A percentile compares a stretch with the other conserved stretches of the same genome.
These are phyloP conservation scores for Drosophila vallismaia DNA, from an alignment of 2,888 invertebrate species.

Conservation along the genomic window DNA sequence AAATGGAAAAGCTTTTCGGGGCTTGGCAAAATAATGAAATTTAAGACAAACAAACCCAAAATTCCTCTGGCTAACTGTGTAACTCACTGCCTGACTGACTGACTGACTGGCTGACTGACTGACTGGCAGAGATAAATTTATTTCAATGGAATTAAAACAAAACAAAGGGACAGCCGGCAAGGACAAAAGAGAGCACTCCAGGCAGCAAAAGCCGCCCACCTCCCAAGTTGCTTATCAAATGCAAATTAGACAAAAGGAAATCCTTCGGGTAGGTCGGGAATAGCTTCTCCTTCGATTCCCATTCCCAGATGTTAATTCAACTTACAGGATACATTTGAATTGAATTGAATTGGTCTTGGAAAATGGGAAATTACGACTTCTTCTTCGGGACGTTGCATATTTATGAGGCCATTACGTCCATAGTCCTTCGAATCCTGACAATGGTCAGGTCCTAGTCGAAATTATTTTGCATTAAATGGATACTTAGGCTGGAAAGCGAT, in stretches of 20 bases:
- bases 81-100: too few species aligned
- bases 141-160: slow-evolving; percentile 75
- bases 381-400: slow-evolving; percentile 28
- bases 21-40: slow-evolving; percentile 10
- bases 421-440: not conserved
- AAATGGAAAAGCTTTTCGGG: slow-evolving; percentile 12
- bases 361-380: slow-evolving; percentile 62
- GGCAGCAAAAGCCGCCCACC: too few species aligned
- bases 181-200: slow-evolving; percentile 41
- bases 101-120: slow-evolving; percentile 19
- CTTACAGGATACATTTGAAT: slow-evolving; percentile 55
- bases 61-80: too few species aligned
- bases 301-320: slow-evolving; percentile 18
- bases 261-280: slow-evolving; percentile 24
- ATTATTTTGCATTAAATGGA: not conserved
- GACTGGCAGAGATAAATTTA: slow-evolving; percentile 59
- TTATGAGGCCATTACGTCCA: slow-evolving; percentile 33
- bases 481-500: not conserved
- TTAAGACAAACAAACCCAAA: slow-evolving; percentile 8
- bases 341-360: slow-evolving; percentile 67
- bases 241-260: slow-evolving; percentile 73
- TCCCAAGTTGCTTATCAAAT: slow-evolving; percentile 64
- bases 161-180: slow-evolving; percentile 60
- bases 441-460: slow-evolving; percentile 18
- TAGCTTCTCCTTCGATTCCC: slow-evolving; percentile 6